Base-by-base conservation (phyloP, 2,797 vertebrate genomes). In the Centroberyx gerrardi region DNA sequence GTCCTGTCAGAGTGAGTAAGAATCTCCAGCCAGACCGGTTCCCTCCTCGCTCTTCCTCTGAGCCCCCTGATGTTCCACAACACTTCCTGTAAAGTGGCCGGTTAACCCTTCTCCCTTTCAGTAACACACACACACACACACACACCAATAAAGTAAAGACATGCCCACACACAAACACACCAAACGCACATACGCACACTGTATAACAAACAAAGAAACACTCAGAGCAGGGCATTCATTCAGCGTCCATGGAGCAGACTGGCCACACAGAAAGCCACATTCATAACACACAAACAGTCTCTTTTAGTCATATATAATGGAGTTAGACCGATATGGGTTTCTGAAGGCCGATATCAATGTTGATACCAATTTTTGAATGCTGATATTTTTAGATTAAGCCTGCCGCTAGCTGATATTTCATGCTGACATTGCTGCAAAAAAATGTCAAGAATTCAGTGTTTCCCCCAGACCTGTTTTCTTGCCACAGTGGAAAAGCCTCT, bases 51-150 rank as follows among this genome's bases (percentile, higher is more conserved):
- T 42, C 80, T 91, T 93, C 91, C 92, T 92, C 72, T 76, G 84
- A 88, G 74, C 36, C 72, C 68, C 65, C 89, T 66, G 81, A 89
- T 82, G 86, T 86, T 85, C 79, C 76, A 83, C 76, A 65, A 62
- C 33, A 28, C 83, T 94, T 94, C 93, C 92, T 86, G 87, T 72
- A 74, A 87, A 82, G 55, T 56, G 42, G 69, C 61, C 72, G 53
- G 59, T 68, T 44, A 31, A 52, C 64, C 61, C 28, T 55, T 53
- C 55, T 52, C 60, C 44, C 31, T 72, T 71, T 62, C 59, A 42
- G 38, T n/a, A 8, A 22, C 31, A 53, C 49, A 53, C 49, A 53
- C 63, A 46, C 40, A 27, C 42, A 52, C 46, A 18, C 27, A n/a
- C 44, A 72, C 44, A 63, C 15, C 58, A 18, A 40, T 29, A 8